These are phyloP conservation scores for Diachrysia chrysitis DNA, from an alignment of 2,888 invertebrate species.

Conservation along the genomic window DNA sequence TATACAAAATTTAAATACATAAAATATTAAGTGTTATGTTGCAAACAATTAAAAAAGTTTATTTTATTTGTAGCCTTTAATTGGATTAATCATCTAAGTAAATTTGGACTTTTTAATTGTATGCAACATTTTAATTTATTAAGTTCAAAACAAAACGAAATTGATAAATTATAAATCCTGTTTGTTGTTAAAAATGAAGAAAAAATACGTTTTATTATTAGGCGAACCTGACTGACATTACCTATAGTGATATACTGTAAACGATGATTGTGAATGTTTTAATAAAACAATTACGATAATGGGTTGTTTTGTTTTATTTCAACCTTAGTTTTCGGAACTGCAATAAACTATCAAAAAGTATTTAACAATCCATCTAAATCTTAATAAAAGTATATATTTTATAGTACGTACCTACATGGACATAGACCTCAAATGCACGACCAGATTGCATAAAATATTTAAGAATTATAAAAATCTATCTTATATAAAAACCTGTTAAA, in stretches of 20 bases:
- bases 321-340: too few species aligned
- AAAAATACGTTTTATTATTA: constrained; percentile 66
- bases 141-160: constrained; percentile 51
- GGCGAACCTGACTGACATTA: constrained; percentile 79
- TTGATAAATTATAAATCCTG: constrained; percentile 63
- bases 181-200: constrained; percentile 68
- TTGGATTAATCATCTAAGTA: constrained; percentile 22
- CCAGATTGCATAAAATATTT: too few species aligned
- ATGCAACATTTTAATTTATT: constrained; percentile 53
- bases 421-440: too few species aligned
- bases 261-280: constrained; percentile 79
- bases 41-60: constrained; percentile 58
- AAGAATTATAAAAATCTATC: too few species aligned
- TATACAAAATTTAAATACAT: constrained; percentile 49
- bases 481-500: too few species aligned
- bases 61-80: constrained; percentile 19
- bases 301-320: constrained; percentile 34
- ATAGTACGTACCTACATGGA: too few species aligned
- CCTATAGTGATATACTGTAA: constrained; percentile 66
- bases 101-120: constrained; percentile 49
- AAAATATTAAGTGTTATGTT: constrained; percentile 45
- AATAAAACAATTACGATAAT: constrained; percentile 67
- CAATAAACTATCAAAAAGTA: too few species aligned
- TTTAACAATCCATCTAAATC: too few species aligned
- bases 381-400: too few species aligned